Evolutionary conservation across 1,140 invertebrate genomes (phyloP), one percentile per base, ranked within the genome.

Genomic region (Tetraneura akinire): DNA sequence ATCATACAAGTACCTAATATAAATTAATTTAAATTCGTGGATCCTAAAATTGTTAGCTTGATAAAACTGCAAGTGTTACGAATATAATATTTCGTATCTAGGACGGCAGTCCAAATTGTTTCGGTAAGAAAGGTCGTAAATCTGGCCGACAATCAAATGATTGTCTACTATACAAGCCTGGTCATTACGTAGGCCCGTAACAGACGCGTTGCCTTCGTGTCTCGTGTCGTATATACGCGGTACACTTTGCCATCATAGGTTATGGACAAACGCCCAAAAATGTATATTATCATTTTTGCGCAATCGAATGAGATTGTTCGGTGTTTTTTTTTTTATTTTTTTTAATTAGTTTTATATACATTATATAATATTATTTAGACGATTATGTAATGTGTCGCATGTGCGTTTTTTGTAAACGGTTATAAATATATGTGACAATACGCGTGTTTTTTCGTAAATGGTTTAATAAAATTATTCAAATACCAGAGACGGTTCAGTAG

Each of bases 121-220:
- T 11, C 32, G 26, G n/a, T 0, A 14, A 60, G 32, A 76, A 76
- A 76, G 73, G 73, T 76, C 51, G 32, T 76, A 29, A 76, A 76
- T 76, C 73, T 76, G 73, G 73, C 73, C 29, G 32, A 45, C 73
- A 76, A 76, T 76, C 73, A 76, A 76, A 57, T 57, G 51, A 76
- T 76, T 60, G 53, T 76, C 51, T 60, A 55, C 13, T 23, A 37
- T 37, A 37, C 53, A 45, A 68, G 64, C 42, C 42, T 26, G 9
- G 66, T 21, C 66, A 26, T 70, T 70, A 42, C 64, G 66, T 66
- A 66, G 62, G 62, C 62, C 62, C 32, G 32, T 49, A 26, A 47
- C 45, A 70, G 42, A 23, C 42, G 23, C 11, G 23, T 21, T 42
- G 32, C 32, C 5, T 13, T n/a, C 66, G 45, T 14, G 23, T n/a